Evolutionary conservation across 1,140 invertebrate genomes (phyloP).

Genomic region (Eubasilissa regina): DNA sequence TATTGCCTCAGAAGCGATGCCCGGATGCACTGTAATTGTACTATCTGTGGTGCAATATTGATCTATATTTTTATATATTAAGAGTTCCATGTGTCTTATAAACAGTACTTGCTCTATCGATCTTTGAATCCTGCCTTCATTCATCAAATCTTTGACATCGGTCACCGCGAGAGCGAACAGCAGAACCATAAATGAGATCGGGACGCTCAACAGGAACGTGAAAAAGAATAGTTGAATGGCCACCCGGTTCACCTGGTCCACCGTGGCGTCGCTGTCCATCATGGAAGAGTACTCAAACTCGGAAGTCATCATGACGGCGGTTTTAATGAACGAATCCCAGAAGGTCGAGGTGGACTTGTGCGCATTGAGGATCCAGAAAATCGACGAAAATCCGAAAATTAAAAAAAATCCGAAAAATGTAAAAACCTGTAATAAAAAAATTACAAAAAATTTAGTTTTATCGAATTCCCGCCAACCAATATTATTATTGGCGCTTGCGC

Average conservation of each 20-base stretch:
- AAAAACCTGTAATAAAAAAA: conserved; percentile 70
- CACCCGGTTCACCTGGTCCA: conserved; percentile 1
- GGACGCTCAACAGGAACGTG: conserved; percentile 74
- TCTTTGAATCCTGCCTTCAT: conserved; percentile 70
- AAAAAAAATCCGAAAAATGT: conserved; percentile 69
- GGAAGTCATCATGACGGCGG: conserved; percentile 75
- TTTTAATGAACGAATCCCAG: conserved; percentile 71
- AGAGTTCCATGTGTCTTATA: conserved; percentile 63
- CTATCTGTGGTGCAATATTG: background rate
- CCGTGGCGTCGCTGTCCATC: conserved; percentile 47
- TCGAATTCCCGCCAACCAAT: too few species aligned
- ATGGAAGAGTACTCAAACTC: conserved; percentile 69
- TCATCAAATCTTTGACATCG: conserved; percentile 75
- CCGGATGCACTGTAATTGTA: conserved; percentile 44
- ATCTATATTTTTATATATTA: conserved; percentile 57
- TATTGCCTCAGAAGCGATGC: conserved; percentile 48
- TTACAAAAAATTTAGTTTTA: too few species aligned
- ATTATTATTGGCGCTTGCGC: too few species aligned
- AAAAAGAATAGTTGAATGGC: conserved; percentile 74
- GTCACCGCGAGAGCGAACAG: too few species aligned
- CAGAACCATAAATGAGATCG: too few species aligned
- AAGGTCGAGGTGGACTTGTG: conserved; percentile 68
- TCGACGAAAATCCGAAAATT: conserved; percentile 72
- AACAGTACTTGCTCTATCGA: conserved; percentile 69
- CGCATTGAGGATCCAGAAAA: conserved; percentile 72